Conservation (phyloP, 2,888 invertebrate species). For the Sthenelais limicola region DNA sequence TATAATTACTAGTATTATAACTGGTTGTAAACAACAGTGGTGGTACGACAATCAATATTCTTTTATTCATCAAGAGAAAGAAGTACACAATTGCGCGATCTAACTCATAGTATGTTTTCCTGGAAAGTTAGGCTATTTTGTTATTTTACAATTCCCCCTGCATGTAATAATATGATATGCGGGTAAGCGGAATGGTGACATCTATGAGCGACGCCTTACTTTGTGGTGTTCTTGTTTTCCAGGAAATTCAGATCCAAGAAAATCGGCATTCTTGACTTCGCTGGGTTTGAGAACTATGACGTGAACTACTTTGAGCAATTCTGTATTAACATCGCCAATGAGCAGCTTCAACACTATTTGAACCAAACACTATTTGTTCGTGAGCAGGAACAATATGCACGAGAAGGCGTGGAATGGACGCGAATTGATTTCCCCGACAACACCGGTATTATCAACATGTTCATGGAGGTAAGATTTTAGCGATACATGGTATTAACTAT, state of each 20-base stretch:
- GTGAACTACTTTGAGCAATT: constrained; percentile 67
- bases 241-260: not conserved
- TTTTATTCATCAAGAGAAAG: too few species aligned
- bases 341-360: constrained; percentile 62
- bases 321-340: constrained; percentile 66
- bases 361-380: constrained; percentile 62
- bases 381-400: constrained; percentile 58
- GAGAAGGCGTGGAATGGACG: constrained; percentile 59
- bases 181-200: not conserved
- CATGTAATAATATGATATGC: not conserved
- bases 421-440: constrained; percentile 59
- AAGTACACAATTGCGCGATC: too few species aligned
- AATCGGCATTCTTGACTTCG: constrained; percentile 66
- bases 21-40: too few species aligned
- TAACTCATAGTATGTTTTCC: too few species aligned
- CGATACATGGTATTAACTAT: not conserved
- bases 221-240: not conserved
- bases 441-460: constrained; percentile 52
- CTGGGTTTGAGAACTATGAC: constrained; percentile 66
- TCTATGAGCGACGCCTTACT: not conserved
- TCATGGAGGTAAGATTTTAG: constrained; percentile 19
- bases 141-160: not conserved
- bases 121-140: too few species aligned
- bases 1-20: too few species aligned
- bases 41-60: too few species aligned